phyloP scores from a whole-genome alignment of 2,797 vertebrate genomes.

The Tarsius wallacei region DNA sequence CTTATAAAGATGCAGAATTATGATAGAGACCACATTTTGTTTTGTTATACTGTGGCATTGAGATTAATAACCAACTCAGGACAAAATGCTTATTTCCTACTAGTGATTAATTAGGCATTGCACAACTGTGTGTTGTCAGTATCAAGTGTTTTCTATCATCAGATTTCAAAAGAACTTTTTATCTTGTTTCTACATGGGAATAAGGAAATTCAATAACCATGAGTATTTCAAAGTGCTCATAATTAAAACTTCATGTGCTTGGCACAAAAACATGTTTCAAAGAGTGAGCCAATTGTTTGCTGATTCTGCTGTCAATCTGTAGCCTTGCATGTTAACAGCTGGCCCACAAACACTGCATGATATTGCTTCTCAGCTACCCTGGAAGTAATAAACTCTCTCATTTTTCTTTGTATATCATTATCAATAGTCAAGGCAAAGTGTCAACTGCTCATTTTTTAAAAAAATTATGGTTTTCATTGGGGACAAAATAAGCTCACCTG shows the following conservation, averaged over 20 bases:
- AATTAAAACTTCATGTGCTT: slow-evolving; percentile 92
- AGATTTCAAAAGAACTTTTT: slow-evolving; percentile 91
- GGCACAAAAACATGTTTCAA: slow-evolving; percentile 84
- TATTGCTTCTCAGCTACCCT: slow-evolving; percentile 70
- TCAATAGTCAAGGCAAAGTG: slow-evolving; percentile 79
- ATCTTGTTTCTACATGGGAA: slow-evolving; percentile 88
- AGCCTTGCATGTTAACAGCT: slow-evolving; percentile 83
- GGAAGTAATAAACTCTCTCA: slow-evolving; percentile 61
- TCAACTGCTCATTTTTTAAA: slow-evolving; percentile 49
- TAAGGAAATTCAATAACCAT: slow-evolving; percentile 87
- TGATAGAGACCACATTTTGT: slow-evolving; percentile 15
- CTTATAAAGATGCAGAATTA: slow-evolving; percentile 12
- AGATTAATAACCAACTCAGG: slow-evolving; percentile 76
- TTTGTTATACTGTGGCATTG: slow-evolving; percentile 48
- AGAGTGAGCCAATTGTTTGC: slow-evolving; percentile 83
- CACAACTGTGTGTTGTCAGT: slow-evolving; percentile 79
- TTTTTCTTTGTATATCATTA: background rate
- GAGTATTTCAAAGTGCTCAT: slow-evolving; percentile 91
- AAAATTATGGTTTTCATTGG: slow-evolving; percentile 19
- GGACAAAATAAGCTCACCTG: background rate
- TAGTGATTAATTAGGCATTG: slow-evolving; percentile 88
- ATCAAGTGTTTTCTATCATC: slow-evolving; percentile 90
- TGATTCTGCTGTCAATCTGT: slow-evolving; percentile 74
- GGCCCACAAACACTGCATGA: slow-evolving; percentile 77
- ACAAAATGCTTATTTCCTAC: slow-evolving; percentile 87